A percentile compares a stretch with the other conserved stretches of the same genome.
These are phyloP conservation scores for Oryzias curvinotus DNA, from an alignment of 2,113 vertebrate genomes.

Conservation along the genomic window DNA sequence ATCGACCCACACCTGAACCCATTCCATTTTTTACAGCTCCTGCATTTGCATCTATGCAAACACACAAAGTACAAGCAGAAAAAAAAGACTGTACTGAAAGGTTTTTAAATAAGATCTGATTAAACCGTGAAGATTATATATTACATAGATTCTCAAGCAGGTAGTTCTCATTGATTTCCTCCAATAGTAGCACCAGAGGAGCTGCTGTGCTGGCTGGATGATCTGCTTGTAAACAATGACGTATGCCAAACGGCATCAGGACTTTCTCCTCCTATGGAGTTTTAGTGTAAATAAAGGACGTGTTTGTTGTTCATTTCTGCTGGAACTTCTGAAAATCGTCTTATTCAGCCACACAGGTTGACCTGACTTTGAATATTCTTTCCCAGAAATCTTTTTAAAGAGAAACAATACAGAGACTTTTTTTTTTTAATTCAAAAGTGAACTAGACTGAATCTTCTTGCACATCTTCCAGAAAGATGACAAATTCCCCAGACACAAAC, in stretches of 20 bases:
- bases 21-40: constrained; percentile 16
- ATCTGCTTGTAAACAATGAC: constrained; percentile 45
- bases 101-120: not conserved
- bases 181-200: not conserved
- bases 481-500: constrained; percentile 37
- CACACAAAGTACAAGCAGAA: constrained; percentile 18
- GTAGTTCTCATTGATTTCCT: constrained; percentile 20
- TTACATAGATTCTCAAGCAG: constrained; percentile 3
- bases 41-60: constrained; percentile 5
- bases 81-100: not conserved
- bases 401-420: no score
- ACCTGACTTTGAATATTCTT: not conserved
- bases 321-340: constrained; percentile 10
- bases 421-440: no score
- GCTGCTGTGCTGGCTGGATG: not conserved
- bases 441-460: constrained; percentile 1
- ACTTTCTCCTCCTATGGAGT: constrained; percentile 25
- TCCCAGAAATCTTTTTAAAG: no score
- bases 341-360: constrained; percentile 18
- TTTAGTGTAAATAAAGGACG: constrained; percentile 48
- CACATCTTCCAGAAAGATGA: constrained; percentile 15
- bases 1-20: constrained; percentile 50
- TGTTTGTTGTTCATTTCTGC: constrained; percentile 30
- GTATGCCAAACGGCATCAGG: constrained; percentile 5
- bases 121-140: not conserved